Conservation (phyloP, 2,888 invertebrate species). For the Electrophaes corylata region DNA sequence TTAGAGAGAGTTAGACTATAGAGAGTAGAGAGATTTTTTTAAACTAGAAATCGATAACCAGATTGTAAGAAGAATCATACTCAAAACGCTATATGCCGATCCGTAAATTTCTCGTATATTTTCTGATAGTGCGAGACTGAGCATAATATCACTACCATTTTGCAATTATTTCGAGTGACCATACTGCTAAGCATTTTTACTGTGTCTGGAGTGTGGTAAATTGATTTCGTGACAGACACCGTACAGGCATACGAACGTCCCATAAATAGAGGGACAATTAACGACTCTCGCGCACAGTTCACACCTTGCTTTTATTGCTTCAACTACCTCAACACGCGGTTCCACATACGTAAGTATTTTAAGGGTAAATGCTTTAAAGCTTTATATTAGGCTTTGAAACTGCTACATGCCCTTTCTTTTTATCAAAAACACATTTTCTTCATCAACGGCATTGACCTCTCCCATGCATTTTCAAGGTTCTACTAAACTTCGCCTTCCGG, state of each 20-base stretch:
- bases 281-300: constrained; percentile 50
- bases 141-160: neutral
- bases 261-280: constrained; percentile 61
- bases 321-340: constrained; percentile 22
- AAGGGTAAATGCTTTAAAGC: neutral
- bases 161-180: neutral
- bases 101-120: neutral
- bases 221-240: constrained; percentile 70
- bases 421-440: too few species aligned
- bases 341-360: constrained; percentile 6
- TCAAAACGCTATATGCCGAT: neutral
- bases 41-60: too few species aligned
- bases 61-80: too few species aligned
- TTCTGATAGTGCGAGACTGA: neutral
- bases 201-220: constrained; percentile 63
- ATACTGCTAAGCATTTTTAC: neutral
- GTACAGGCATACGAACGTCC: constrained; percentile 66
- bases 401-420: too few species aligned
- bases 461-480: too few species aligned
- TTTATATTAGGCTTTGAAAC: too few species aligned
- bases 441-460: too few species aligned
- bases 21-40: too few species aligned
- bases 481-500: too few species aligned
- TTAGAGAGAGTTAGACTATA: too few species aligned
- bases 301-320: constrained; percentile 50